phyloP scores from a whole-genome alignment of 2,113 vertebrate species.

The Camelus dromedarius region DNA sequence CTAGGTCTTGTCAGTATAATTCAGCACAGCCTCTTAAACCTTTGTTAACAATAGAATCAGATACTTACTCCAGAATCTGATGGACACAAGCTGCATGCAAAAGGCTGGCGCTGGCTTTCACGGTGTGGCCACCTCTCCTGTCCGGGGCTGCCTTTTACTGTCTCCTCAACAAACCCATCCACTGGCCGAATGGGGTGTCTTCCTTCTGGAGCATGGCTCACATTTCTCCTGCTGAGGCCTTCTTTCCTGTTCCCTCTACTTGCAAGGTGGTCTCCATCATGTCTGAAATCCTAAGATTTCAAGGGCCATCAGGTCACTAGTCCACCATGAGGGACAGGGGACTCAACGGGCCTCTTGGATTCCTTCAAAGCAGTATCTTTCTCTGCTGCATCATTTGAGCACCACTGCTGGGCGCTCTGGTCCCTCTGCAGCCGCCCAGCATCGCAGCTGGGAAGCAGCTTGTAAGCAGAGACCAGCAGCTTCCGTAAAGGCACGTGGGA shows the following conservation, averaged over 20 bases:
- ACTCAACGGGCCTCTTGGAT: background rate
- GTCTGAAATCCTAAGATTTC: background rate
- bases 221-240: background rate
- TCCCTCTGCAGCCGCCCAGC: background rate
- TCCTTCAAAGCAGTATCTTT: background rate
- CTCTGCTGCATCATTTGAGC: background rate
- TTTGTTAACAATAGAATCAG: background rate
- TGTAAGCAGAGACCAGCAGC: background rate
- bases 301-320: background rate
- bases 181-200: background rate
- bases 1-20: background rate
- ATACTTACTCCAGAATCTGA: background rate
- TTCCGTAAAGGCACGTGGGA: background rate
- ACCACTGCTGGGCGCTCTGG: background rate
- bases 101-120: background rate
- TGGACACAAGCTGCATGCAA: background rate
- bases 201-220: background rate
- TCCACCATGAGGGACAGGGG: background rate
- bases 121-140: background rate
- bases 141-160: background rate
- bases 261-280: background rate
- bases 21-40: background rate
- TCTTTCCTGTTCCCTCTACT: background rate
- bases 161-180: background rate
- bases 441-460: background rate